Conservation (phyloP, 2,113 vertebrate species). For the Meriones unguiculatus region DNA sequence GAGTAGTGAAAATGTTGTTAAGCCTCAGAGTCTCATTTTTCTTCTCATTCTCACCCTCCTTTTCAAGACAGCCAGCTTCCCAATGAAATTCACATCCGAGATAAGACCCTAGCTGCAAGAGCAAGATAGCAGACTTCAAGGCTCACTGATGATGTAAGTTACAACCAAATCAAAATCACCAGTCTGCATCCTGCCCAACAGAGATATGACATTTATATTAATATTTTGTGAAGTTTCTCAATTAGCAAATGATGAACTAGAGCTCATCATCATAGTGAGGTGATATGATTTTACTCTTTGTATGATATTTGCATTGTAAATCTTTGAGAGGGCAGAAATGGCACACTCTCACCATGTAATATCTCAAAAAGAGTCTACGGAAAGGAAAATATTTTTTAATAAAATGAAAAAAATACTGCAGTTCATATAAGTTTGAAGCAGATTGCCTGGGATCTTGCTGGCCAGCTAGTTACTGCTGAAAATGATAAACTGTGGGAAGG, state of each 20-base stretch:
- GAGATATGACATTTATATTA: conserved; percentile 82
- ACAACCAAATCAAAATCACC: conserved; percentile 71
- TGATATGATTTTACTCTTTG: conserved; percentile 67
- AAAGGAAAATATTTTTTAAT: conserved; percentile 48
- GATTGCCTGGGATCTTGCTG: conserved; percentile 12
- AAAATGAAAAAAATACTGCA: conserved; percentile 59
- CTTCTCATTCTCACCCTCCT: conserved; percentile 63
- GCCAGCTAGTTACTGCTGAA: conserved; percentile 30
- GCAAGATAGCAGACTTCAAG: conserved; percentile 82
- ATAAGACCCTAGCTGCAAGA: conserved; percentile 77
- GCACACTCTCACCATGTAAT: conserved; percentile 9
- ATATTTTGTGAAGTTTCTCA: conserved; percentile 75
- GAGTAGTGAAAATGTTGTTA: conserved; percentile 62
- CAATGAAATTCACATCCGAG: conserved; percentile 78
- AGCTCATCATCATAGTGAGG: conserved; percentile 44
- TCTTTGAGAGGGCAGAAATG: conserved; percentile 58
- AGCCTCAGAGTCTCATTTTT: conserved; percentile 60
- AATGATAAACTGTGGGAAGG: not conserved
- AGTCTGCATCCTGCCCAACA: conserved; percentile 56
- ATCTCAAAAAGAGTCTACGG: conserved; percentile 17
- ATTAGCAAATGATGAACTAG: conserved; percentile 74
- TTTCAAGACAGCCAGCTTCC: conserved; percentile 76
- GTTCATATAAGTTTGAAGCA: conserved; percentile 59
- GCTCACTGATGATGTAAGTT: conserved; percentile 39
- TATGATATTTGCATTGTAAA: conserved; percentile 69